These are phyloP conservation scores for Paradisaea rubra DNA, from an alignment of 2,113 vertebrate genomes.

Conservation along the genomic window DNA sequence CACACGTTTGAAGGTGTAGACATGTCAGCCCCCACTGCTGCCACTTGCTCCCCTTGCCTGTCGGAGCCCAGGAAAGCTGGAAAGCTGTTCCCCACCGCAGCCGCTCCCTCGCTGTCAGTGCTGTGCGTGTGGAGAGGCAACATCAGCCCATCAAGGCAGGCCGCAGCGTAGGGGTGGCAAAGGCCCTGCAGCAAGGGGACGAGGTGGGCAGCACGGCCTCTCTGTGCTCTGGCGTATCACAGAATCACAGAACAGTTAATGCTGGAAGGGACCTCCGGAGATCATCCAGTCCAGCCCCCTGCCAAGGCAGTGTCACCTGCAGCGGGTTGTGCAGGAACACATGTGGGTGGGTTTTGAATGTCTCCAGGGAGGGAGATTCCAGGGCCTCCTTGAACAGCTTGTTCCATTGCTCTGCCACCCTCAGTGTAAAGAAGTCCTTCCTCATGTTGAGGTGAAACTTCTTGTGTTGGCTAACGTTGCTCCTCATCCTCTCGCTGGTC, in stretches of 20 bases:
- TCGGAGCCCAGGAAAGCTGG: rapidly evolving
- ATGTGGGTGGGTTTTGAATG: neutral
- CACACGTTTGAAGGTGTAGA: rapidly evolving
- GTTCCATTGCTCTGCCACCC: neutral
- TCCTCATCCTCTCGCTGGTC: neutral
- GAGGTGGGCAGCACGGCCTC: rapidly evolving
- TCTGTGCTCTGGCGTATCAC: neutral
- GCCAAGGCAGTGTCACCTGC: neutral
- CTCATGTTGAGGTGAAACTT: neutral
- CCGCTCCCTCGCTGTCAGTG: rapidly evolving
- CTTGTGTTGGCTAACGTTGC: neutral
- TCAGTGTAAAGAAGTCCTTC: neutral
- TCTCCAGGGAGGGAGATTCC: neutral
- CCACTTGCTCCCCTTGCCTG: rapidly evolving
- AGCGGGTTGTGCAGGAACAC: neutral
- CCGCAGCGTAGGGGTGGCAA: rapidly evolving
- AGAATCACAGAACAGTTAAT: neutral
- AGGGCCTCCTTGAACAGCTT: neutral
- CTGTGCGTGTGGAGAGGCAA: neutral
- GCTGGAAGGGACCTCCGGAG: neutral
- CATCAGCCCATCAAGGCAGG: rapidly evolving
- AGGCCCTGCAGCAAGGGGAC: rapidly evolving
- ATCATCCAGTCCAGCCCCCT: neutral
- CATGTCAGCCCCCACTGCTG: rapidly evolving
- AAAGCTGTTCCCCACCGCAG: rapidly evolving